phyloP scores from a whole-genome alignment of 2,797 vertebrate species.

The Microctenopoma steveboyesi region DNA sequence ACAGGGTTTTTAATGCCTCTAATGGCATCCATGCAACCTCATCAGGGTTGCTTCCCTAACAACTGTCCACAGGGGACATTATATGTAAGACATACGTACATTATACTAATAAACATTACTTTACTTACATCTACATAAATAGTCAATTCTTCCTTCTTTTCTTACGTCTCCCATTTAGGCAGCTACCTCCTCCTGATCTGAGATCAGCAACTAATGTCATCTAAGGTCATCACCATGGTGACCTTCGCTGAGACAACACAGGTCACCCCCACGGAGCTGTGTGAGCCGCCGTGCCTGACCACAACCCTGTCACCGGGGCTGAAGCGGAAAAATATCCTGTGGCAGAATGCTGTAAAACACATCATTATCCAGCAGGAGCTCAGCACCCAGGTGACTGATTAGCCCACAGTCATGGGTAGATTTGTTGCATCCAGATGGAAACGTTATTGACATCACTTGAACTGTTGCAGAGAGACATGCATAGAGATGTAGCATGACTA shows the following conservation, averaged over 20 bases:
- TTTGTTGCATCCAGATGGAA: not conserved
- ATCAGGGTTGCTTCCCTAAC: too few relatives aligned
- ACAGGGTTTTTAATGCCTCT: not conserved
- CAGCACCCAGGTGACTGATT: conserved; percentile 65
- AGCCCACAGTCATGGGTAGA: not conserved
- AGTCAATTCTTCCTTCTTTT: not conserved
- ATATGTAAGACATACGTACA: too few relatives aligned
- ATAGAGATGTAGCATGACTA: too few relatives aligned
- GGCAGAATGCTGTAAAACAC: conserved; percentile 84
- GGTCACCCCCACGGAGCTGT: conserved; percentile 62
- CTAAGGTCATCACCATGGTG: conserved; percentile 69
- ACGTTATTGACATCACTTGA: not conserved
- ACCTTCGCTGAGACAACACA: conserved; percentile 72
- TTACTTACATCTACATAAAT: too few relatives aligned
- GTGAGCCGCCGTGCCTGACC: conserved; percentile 58
- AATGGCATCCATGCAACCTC: too few relatives aligned
- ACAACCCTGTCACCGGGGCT: conserved; percentile 74
- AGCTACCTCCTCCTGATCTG: conserved; percentile 51
- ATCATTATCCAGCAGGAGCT: conserved; percentile 80
- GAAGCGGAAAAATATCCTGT: conserved; percentile 80
- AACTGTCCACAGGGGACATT: too few relatives aligned
- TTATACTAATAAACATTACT: too few relatives aligned
- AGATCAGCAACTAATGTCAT: conserved; percentile 47
- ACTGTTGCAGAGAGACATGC: too few relatives aligned
- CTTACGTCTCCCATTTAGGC: conserved; percentile 19